Evolutionary conservation across 2,888 invertebrate genomes (phyloP), one percentile per base, ranked within the genome.

Genomic region (Eristalis intricaria): DNA sequence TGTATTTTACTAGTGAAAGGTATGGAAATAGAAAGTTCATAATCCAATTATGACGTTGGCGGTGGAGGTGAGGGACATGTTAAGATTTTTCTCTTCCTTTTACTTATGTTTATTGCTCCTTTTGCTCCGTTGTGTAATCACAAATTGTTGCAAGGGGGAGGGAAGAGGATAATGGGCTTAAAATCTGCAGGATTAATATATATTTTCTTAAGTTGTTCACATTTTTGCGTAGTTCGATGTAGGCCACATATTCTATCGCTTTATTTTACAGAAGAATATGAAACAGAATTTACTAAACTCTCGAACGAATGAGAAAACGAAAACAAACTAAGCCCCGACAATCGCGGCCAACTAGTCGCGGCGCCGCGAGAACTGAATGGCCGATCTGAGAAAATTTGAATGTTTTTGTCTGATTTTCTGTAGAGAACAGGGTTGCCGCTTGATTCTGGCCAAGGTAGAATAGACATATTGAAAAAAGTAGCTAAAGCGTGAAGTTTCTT

Each of bases 1-100:
- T 60, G 23, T 76, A 35, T 63, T 11, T 56, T 65, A 23, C 10
- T 15, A 61, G 60, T 23, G 69, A 65, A 69, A 82, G 70, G 38
- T 61, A 78, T 66, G 19, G 70, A 75, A 86, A 86, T 79, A 82
- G 86, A 86, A 86, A 86, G 86, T 83, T 86, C 69, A 82, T 82
- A 82, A 74, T 77, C 64, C 64, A 40, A 82, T 69, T 85, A 69
- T 74, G 60, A 5, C n/a, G 19, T 50, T 80, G 35, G 38, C 23
- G 78, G 11, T 26, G 38, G 40, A 32, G 40, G n/a, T 60, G 22
- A 40, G 22, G 60, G 65, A 26, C 65, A 86, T 82, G 58, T 70
- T 61, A 82, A 38, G 74, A 66, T 73, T 85, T 69, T 73, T 35
- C 35, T 50, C 19, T 38, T 40, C 35, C 19, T 50, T 19, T 50